Conservation (phyloP, 2,888 invertebrate genomes). For the Drosophila subsilvestris region DNA sequence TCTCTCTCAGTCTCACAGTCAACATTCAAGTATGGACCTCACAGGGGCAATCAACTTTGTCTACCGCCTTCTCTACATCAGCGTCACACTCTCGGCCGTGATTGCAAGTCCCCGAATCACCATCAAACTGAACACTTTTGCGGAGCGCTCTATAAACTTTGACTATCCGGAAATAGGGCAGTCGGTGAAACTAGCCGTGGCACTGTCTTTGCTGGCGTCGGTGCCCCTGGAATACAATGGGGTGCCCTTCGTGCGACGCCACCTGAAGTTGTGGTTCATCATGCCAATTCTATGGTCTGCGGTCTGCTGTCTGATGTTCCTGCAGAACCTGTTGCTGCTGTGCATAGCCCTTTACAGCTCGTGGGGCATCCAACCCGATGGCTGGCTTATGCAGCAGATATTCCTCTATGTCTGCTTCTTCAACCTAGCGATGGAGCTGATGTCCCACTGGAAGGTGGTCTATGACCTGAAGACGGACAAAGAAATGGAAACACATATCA, state of each 20-base stretch:
- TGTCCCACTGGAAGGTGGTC: slow-evolving; percentile 26
- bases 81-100: background rate
- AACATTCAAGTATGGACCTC: too few species aligned
- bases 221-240: too few species aligned
- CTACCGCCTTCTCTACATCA: background rate
- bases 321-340: background rate
- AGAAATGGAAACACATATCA: too few species aligned
- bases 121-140: background rate
- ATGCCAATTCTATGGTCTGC: slow-evolving; percentile 4
- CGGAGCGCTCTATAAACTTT: too few species aligned
- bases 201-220: too few species aligned
- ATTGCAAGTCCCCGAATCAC: background rate
- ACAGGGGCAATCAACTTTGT: too few species aligned
- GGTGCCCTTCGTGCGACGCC: background rate
- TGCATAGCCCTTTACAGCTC: background rate
- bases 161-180: background rate
- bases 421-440: slow-evolving; percentile 10
- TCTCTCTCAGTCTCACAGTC: too few species aligned
- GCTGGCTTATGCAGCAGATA: background rate
- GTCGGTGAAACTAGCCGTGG: too few species aligned
- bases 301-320: background rate
- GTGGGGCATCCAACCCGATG: too few species aligned
- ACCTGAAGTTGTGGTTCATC: background rate
- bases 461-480: slow-evolving; percentile 1
- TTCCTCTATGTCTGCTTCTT: slow-evolving; percentile 3